A percentile compares a stretch with the other conserved stretches of the same genome.
Conservation (phyloP, 2,888 invertebrate species). For the Pecten maximus region DNA sequence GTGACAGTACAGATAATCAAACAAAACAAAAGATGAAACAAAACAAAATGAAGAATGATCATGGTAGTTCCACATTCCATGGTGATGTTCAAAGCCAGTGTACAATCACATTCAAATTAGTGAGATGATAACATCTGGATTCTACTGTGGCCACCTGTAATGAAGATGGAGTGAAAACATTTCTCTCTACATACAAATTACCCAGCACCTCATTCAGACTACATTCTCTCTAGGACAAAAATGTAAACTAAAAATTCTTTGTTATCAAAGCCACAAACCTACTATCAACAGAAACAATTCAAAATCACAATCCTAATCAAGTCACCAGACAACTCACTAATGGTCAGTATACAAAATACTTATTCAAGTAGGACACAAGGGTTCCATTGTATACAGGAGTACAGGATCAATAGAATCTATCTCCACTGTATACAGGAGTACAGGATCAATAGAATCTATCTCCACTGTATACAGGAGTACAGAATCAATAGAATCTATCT, state of each 20-base stretch:
- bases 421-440: no score
- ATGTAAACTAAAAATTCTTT: background rate
- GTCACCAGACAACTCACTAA: background rate
- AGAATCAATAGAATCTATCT: no score
- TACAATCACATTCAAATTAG: slow-evolving; percentile 15
- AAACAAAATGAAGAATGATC: background rate
- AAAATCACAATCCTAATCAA: background rate
- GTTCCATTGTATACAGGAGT: no score
- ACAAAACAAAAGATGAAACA: background rate
- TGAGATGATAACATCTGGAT: background rate
- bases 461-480: no score
- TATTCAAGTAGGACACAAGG: no score
- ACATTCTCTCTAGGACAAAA: background rate
- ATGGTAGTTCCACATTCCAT: background rate
- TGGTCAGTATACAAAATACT: no score
- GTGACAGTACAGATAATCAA: slow-evolving; percentile 7
- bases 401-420: no score
- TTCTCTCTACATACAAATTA: background rate
- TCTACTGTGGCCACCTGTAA: background rate
- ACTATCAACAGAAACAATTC: background rate
- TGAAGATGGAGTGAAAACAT: background rate
- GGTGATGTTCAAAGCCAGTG: background rate
- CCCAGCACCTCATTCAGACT: background rate
- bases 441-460: no score
- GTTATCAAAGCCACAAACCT: background rate